Percentiles rank a stretch among this genome's conserved stretches.
Conservation (phyloP, 1,140 invertebrate genomes). For the Sycophaga agraensis region DNA sequence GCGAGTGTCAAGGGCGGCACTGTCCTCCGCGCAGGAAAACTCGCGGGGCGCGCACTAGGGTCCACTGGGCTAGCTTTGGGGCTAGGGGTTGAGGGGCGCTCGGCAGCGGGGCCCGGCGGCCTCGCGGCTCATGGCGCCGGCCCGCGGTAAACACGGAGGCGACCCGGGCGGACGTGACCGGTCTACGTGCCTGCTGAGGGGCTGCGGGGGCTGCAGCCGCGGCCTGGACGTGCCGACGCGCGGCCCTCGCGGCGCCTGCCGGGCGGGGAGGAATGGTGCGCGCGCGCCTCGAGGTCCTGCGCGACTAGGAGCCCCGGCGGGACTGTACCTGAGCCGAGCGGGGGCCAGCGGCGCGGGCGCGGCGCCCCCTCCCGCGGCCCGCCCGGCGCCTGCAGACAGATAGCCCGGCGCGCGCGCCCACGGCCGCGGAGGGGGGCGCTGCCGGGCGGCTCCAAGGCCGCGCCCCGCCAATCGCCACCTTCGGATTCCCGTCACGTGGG, state of each 20-base stretch:
- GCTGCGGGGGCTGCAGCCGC: constrained; percentile 4
- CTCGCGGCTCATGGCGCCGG: no score
- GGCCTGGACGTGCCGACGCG: constrained; percentile 14
- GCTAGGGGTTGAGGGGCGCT: no score
- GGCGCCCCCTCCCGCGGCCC: constrained; percentile 27
- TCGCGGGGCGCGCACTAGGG: no score
- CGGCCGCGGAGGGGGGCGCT: no score
- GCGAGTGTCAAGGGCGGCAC: no score
- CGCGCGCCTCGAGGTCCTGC: neutral
- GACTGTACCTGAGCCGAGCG: constrained; percentile 38
- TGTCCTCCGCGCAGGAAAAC: no score
- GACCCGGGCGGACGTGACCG: no score
- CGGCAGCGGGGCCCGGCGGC: no score
- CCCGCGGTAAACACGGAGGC: no score
- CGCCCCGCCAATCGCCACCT: constrained; percentile 21
- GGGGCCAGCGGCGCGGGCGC: constrained; percentile 31
- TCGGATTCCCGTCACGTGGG: constrained; percentile 24
- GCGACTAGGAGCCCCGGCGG: constrained; percentile 14
- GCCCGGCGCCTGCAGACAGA: no score
- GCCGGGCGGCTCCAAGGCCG: constrained; percentile 14
- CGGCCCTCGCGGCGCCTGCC: constrained; percentile 13
- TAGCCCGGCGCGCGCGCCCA: neutral
- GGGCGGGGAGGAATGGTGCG: neutral
- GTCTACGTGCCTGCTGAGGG: neutral
- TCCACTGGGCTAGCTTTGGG: no score